phyloP scores from a whole-genome alignment of 1,140 invertebrate species.

The Holotrichia oblita region DNA sequence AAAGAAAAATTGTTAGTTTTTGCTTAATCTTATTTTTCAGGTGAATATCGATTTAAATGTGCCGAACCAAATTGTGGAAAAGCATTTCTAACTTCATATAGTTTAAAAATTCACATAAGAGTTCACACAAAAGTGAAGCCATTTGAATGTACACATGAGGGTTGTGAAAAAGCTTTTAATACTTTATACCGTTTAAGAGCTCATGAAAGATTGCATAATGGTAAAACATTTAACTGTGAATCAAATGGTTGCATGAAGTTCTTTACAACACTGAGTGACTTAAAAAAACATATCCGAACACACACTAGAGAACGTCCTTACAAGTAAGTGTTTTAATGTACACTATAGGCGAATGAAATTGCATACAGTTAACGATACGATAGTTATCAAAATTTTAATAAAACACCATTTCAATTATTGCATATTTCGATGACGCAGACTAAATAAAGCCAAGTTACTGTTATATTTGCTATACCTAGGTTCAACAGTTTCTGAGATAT shows the following conservation, averaged over 20 bases:
- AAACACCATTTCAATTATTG: too few relatives aligned
- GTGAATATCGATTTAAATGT: constrained; percentile 94
- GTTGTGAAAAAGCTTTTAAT: constrained; percentile 93
- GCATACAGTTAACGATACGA: too few relatives aligned
- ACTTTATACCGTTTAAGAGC: constrained; percentile 92
- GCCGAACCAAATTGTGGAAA: constrained; percentile 88
- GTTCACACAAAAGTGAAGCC: constrained; percentile 96
- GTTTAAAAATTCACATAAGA: constrained; percentile 92
- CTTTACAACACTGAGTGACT: constrained; percentile 93
- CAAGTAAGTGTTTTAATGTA: constrained; percentile 70
- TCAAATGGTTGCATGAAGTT: constrained; percentile 85
- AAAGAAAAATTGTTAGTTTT: constrained; percentile 34
- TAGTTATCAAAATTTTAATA: too few relatives aligned
- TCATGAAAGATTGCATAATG: constrained; percentile 91
- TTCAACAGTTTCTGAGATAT: too few relatives aligned
- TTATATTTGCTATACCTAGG: too few relatives aligned
- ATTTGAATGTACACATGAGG: constrained; percentile 79
- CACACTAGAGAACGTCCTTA: constrained; percentile 94
- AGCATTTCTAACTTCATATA: constrained; percentile 94
- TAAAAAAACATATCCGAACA: constrained; percentile 91
- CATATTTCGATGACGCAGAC: too few relatives aligned
- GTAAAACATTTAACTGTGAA: constrained; percentile 94
- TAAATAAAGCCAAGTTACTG: too few relatives aligned
- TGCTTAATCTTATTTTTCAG: constrained; percentile 66
- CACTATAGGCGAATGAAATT: too few relatives aligned